Base-by-base conservation (phyloP, 53 echinoderm and acorn worm genomes). In the Pentamera pediparva region DNA sequence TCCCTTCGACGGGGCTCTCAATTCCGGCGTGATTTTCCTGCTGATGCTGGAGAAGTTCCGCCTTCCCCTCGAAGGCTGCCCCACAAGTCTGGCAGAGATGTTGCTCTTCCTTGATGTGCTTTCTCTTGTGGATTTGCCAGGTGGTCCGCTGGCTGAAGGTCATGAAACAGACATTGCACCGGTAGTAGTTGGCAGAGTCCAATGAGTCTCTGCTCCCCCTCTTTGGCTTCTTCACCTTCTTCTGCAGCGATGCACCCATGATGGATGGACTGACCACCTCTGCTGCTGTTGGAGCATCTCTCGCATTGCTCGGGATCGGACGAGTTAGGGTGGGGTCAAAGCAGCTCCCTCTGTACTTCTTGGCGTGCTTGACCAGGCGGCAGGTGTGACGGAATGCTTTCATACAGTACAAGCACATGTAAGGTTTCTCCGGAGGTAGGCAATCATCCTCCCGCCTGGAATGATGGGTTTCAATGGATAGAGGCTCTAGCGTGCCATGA, bases 331-430 rank as follows among this genome's bases (percentile, higher is more conserved):
- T 21, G 19, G 55, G 73, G 35, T 53, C 52, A 53, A 72, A 53
- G 35, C 55, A 54, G 32, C 36, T 36, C 19, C 55, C 55, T 21
- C 37, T 35, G 26, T 72, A 54, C 35, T 72, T 72, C 35, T 35
- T 72, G 53, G 73, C 73, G 54, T 72, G 73, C 32, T 72, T 72
- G 2, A 54, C 73, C 19, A 72, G 35, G 36, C 73, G 51, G 38
- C 73, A 72, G 21, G 53, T 72, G 55, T 72, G 73, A 72, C 54
- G 73, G 73, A 72, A 72, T 72, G 73, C 52, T 72, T 72, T 72
- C 52, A 53, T 72, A 54, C 73, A 72, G 9, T 53, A 72, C 35
- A 72, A 72, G 55, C 73, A 72, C 52, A 72, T 35, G 37, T 72
- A 72, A 9, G 73, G 73, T 30, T 72, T 72, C 38, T 72, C 35